Conservation (phyloP, 2,888 invertebrate species). For the Encarsia formosa region DNA sequence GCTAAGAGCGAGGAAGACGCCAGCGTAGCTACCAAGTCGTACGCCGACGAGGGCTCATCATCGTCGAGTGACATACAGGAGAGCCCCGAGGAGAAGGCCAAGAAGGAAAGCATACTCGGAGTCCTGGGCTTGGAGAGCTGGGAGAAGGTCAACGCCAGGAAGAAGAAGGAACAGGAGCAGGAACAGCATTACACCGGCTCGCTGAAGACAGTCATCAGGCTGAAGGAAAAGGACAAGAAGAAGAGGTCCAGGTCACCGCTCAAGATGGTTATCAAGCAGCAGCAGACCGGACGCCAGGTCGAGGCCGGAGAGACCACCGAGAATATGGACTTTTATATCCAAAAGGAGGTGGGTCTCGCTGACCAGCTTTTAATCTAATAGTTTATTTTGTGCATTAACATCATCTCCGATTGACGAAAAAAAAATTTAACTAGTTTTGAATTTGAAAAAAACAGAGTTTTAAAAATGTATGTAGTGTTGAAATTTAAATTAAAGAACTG, state of each 20-base stretch:
- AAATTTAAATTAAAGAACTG: too few species aligned
- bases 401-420: too few species aligned
- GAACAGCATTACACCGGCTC: slow-evolving; percentile 64
- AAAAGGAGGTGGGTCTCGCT: slow-evolving; percentile 64
- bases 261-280: slow-evolving; percentile 67
- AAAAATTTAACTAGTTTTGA: too few species aligned
- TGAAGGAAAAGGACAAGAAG: slow-evolving; percentile 52
- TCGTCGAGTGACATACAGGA: slow-evolving; percentile 43
- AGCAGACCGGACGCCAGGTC: slow-evolving; percentile 58
- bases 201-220: slow-evolving; percentile 77
- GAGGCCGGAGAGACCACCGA: slow-evolving; percentile 53
- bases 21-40: slow-evolving; percentile 31
- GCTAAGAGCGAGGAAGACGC: neutral
- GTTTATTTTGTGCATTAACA: too few species aligned
- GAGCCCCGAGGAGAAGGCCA: slow-evolving; percentile 63
- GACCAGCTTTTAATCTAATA: slow-evolving; percentile 1
- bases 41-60: slow-evolving; percentile 46
- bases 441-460: too few species aligned
- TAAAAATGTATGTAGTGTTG: too few species aligned
- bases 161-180: slow-evolving; percentile 49
- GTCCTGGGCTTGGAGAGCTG: slow-evolving; percentile 72
- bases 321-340: slow-evolving; percentile 65
- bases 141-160: slow-evolving; percentile 62
- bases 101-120: slow-evolving; percentile 71
- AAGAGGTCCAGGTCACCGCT: slow-evolving; percentile 64